Evolutionary conservation across 2,888 invertebrate species (phyloP).

Genomic region (Urechis unicinctus): DNA sequence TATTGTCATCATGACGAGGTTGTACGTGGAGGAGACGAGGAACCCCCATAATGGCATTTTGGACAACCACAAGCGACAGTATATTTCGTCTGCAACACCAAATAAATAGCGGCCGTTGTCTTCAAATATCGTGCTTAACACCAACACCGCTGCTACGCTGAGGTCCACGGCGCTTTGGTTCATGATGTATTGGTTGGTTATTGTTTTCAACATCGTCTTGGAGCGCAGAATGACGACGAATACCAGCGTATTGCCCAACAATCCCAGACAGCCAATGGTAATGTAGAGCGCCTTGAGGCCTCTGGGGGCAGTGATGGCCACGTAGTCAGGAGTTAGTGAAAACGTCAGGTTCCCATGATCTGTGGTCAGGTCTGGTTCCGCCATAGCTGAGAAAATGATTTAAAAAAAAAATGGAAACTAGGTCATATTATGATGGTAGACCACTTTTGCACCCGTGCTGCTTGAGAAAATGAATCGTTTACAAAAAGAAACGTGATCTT

Average conservation of each 20-base stretch:
- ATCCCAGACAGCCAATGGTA: slow-evolving; percentile 9
- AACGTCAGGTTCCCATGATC: too few relatives aligned
- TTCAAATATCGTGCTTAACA: slow-evolving; percentile 8
- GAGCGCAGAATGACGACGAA: slow-evolving; percentile 9
- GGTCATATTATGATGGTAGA: too few relatives aligned
- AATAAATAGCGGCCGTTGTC: background rate
- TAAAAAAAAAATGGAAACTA: too few relatives aligned
- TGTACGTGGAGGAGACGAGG: slow-evolving; percentile 14
- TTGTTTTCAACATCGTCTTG: slow-evolving; percentile 6
- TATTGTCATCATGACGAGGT: slow-evolving; percentile 13
- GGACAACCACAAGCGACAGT: slow-evolving; percentile 13
- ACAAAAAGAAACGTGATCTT: too few relatives aligned
- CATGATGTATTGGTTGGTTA: slow-evolving; percentile 16
- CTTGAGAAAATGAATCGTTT: too few relatives aligned
- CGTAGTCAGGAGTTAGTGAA: too few relatives aligned
- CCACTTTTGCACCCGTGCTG: too few relatives aligned
- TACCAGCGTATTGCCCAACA: slow-evolving; percentile 13
- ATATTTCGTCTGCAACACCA: slow-evolving; percentile 6
- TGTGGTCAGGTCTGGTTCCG: too few relatives aligned
- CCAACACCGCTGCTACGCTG: slow-evolving; percentile 11
- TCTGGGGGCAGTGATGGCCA: background rate
- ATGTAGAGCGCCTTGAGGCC: slow-evolving; percentile 4
- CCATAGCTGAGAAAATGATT: too few relatives aligned
- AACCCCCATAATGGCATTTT: slow-evolving; percentile 7
- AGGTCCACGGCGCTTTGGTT: slow-evolving; percentile 16